These are phyloP conservation scores for Sebastes fasciatus DNA, from an alignment of 2,113 vertebrate species.

Conservation along the genomic window DNA sequence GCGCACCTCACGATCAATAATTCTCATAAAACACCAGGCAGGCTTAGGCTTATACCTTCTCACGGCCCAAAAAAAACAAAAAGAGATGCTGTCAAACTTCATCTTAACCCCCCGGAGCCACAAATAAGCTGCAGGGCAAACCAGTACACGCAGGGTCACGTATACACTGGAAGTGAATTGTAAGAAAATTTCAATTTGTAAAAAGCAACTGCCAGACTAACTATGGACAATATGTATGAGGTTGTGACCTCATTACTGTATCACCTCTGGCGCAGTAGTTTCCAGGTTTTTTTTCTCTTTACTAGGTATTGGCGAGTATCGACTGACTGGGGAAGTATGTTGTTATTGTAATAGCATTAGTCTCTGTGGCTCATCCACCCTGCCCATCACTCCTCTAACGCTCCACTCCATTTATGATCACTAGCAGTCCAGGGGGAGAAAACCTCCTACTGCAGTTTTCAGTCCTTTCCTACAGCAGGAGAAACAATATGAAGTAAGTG, in stretches of 20 bases:
- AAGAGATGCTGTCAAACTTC: constrained; percentile 59
- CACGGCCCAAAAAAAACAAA: constrained; percentile 17
- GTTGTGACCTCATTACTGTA: constrained; percentile 70
- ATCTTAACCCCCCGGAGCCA: constrained; percentile 55
- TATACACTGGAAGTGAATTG: constrained; percentile 20
- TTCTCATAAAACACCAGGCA: constrained; percentile 76
- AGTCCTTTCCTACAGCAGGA: constrained; percentile 8
- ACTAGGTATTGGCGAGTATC: constrained; percentile 57
- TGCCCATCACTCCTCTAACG: constrained; percentile 26
- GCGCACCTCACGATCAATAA: constrained; percentile 69
- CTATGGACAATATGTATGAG: constrained; percentile 61
- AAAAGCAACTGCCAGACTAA: constrained; percentile 38
- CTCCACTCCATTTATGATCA: constrained; percentile 32
- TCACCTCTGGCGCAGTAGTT: constrained; percentile 34
- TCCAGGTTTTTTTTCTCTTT: constrained; percentile 13
- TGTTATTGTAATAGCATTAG: constrained; percentile 56
- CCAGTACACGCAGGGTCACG: constrained; percentile 44
- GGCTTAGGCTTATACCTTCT: constrained; percentile 62
- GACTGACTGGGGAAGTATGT: constrained; percentile 42
- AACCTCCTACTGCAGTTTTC: not conserved
- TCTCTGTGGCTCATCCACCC: constrained; percentile 47
- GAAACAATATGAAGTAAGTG: constrained; percentile 29
- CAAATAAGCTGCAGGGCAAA: constrained; percentile 57
- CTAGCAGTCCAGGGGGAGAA: not conserved
- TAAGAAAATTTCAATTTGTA: constrained; percentile 44